phyloP scores from a whole-genome alignment of 2,797 vertebrate species.

The Falco novaeseelandiae region DNA sequence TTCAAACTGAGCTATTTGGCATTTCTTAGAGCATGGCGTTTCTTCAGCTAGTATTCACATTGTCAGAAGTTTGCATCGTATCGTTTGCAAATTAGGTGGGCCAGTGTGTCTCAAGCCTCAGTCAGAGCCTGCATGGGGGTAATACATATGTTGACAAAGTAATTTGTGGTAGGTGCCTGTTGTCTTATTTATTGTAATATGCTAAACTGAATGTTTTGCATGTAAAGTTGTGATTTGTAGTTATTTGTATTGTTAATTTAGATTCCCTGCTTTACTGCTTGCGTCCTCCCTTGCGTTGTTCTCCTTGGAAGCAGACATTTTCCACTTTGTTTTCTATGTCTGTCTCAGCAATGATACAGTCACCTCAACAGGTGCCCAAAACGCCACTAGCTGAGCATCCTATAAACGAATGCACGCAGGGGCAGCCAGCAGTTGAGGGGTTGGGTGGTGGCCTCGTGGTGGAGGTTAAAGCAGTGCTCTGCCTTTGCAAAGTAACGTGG shows the following conservation, averaged over 20 bases:
- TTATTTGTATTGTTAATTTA: neutral
- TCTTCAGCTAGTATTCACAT: neutral
- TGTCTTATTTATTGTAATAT: neutral
- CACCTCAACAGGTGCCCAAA: neutral
- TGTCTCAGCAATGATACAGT: neutral
- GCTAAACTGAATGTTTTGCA: neutral
- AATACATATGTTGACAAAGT: neutral
- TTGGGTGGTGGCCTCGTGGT: neutral
- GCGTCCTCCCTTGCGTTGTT: neutral
- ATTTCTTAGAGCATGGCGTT: neutral
- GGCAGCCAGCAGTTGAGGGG: neutral
- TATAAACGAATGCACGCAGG: neutral
- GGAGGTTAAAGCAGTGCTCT: neutral
- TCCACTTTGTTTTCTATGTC: neutral
- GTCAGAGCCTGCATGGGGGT: neutral
- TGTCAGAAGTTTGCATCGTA: neutral
- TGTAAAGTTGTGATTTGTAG: neutral
- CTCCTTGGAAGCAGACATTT: neutral
- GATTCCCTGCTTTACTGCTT: neutral
- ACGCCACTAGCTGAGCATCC: neutral
- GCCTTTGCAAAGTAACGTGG: neutral
- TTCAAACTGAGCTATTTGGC: neutral
- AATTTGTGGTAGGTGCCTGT: neutral
- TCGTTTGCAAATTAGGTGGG: neutral
- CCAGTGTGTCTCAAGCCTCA: neutral